Evolutionary conservation across 2,888 invertebrate species (phyloP), one percentile per base, ranked within the genome.

Genomic region (Lamellibrachia columna): DNA sequence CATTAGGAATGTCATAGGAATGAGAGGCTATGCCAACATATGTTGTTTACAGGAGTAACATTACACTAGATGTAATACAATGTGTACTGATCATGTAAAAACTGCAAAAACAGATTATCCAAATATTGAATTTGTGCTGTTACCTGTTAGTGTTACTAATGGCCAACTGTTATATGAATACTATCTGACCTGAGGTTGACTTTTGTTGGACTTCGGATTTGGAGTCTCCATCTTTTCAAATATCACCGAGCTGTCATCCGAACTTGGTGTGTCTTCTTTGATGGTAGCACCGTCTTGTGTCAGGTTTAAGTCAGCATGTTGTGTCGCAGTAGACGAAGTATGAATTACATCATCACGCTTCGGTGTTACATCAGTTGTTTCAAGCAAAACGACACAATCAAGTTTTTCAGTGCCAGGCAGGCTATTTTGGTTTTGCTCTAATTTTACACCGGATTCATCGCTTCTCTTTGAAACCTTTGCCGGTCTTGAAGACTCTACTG

Each of bases 181-280:
- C 22, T 75, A 75, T 75, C 75, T 75, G 22, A 75, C 75, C 75
- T 75, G 22, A 22, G 3, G 2, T 4, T 75, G 75, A 75, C 15
- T 6, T 75, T 75, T 75, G n/a, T 75, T n/a, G 3, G 75, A 75
- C 75, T 75, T 75, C 4, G 75, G 75, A 15, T 75, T 75, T 22
- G 75, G 75, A 15, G 75, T 75, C 75, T 22, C 75, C 6, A 75
- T 75, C 75, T 75, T 75, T 75, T 75, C 75, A 75, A 75, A 75
- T 75, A 75, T 75, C 75, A 75, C 75, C 75, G 75, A 75, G 75
- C 75, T 75, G 75, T 75, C 75, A 75, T 75, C 75, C 15, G 75
- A 75, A 75, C 75, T 15, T 75, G 2, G 22, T 6, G 75, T n/a
- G 22, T 75, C 75, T 75, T 22, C 75, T 6, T 75, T n/a, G 6